Conservation (phyloP, 30 jellyfish, hydroid and myxozoan genomes). For the Sanderia malayensis region DNA sequence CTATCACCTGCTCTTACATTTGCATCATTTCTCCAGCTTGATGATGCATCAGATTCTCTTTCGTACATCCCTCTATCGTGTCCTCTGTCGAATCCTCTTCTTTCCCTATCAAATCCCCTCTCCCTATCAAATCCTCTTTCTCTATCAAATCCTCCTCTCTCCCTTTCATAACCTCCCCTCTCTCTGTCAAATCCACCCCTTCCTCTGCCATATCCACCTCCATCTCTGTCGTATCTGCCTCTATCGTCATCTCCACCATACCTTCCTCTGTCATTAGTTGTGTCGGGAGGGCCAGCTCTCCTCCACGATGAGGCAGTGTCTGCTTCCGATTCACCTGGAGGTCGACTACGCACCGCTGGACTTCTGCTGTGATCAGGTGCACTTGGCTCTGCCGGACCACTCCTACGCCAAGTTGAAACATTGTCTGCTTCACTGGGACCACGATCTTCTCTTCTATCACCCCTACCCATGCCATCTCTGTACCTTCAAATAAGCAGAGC, state of each 20-base stretch:
- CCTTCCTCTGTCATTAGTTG: conserved; percentile 42
- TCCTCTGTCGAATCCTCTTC: conserved; percentile 25
- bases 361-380: conserved; percentile 39
- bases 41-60: conserved; percentile 57
- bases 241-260: conserved; percentile 46
- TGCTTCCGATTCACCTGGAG: conserved; percentile 60
- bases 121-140: conserved; percentile 27
- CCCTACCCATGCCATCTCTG: conserved; percentile 23
- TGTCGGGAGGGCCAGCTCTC: conserved; percentile 32
- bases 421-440: conserved; percentile 48
- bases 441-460: conserved; percentile 38
- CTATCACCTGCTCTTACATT: conserved; percentile 13
- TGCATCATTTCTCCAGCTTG: conserved; percentile 64
- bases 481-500: no score
- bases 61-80: conserved; percentile 29
- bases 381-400: conserved; percentile 21
- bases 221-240: conserved; percentile 28
- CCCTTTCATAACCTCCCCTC: conserved; percentile 37
- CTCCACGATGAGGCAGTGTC: conserved; percentile 52
- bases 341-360: conserved; percentile 43
- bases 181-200: conserved; percentile 17
- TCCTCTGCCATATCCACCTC: conserved; percentile 55
- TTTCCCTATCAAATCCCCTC: conserved; percentile 30
- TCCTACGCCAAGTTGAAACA: conserved; percentile 59
- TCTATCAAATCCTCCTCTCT: conserved; percentile 48